phyloP scores from a whole-genome alignment of 2,113 vertebrate species.

The Lonchura striata region DNA sequence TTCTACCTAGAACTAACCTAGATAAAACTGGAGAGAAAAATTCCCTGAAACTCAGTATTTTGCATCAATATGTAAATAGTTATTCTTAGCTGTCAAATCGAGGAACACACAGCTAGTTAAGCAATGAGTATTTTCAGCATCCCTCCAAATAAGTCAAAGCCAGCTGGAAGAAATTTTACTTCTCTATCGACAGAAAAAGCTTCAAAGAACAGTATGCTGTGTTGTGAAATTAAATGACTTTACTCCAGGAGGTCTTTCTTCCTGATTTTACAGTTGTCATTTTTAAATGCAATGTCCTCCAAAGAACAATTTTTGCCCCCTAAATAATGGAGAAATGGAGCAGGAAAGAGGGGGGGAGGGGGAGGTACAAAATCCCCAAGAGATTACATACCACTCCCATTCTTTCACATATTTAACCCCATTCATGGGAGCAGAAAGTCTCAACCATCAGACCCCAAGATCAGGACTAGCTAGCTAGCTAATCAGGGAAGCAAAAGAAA shows the following conservation, averaged over 20 bases:
- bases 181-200: not conserved
- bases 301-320: not conserved
- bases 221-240: not conserved
- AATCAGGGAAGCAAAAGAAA: not conserved
- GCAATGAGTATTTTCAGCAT: slow-evolving; percentile 33
- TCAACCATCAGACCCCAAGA: not conserved
- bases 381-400: not conserved
- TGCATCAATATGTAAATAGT: slow-evolving; percentile 6
- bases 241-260: not conserved
- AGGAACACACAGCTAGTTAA: not conserved
- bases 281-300: not conserved
- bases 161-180: slow-evolving; percentile 51
- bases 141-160: slow-evolving; percentile 19
- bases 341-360: too few relatives aligned
- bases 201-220: not conserved
- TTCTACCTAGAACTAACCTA: not conserved
- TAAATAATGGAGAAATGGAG: not conserved
- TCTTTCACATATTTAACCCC: not conserved
- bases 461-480: not conserved
- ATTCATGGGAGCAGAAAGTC: not conserved
- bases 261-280: not conserved
- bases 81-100: slow-evolving; percentile 15
- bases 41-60: not conserved
- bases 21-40: not conserved
- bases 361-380: not conserved